phyloP scores from a whole-genome alignment of 23 tunicate species.

The Clavelina lepadiformis region DNA sequence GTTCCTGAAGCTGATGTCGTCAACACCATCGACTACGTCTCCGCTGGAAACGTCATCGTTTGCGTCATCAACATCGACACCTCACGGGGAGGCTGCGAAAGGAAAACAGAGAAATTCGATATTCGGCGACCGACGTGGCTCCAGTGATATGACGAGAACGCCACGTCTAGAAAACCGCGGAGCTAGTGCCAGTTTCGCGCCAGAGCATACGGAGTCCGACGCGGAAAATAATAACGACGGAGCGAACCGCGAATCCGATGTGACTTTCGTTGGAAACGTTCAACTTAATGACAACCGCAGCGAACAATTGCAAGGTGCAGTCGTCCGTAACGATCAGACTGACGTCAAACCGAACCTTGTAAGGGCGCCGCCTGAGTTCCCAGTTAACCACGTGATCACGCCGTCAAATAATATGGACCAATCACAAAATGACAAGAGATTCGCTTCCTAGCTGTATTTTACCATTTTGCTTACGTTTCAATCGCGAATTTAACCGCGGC shows the following conservation, averaged over 20 bases:
- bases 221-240: constrained; percentile 57
- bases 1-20: constrained; percentile 2
- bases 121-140: neutral
- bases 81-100: constrained; percentile 15
- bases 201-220: constrained; percentile 39
- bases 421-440: neutral
- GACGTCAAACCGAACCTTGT: neutral
- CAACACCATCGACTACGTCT: constrained; percentile 22
- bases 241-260: neutral
- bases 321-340: too few relatives aligned
- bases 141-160: neutral
- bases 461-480: neutral
- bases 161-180: neutral
- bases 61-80: constrained; percentile 31
- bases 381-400: neutral
- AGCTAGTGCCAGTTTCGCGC: too few relatives aligned
- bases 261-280: constrained; percentile 5
- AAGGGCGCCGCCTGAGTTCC: neutral
- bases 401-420: neutral
- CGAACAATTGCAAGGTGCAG: too few relatives aligned
- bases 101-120: neutral
- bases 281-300: too few relatives aligned
- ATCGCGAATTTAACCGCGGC: too few relatives aligned
- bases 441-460: neutral
- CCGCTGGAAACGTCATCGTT: constrained; percentile 36